Percentiles rank a stretch among this genome's conserved stretches.
Evolutionary conservation across 2,797 vertebrate genomes (phyloP).

Genomic region (Phaenicophaeus curvirostris): DNA sequence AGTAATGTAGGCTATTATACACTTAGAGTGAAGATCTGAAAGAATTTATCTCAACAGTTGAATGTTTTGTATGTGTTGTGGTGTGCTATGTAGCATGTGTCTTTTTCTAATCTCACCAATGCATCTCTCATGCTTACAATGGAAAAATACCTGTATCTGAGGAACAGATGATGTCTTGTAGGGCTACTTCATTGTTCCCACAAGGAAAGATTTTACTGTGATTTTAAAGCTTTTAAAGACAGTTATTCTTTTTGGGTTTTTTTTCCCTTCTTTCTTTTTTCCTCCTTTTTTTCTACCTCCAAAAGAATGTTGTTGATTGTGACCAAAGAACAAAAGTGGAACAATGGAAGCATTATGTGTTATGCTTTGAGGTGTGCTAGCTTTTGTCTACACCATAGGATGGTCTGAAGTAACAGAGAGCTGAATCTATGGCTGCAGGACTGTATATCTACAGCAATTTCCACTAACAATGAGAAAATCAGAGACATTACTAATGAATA

Average conservation of each 20-base stretch:
- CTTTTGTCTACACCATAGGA: not conserved
- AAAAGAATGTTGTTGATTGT: not conserved
- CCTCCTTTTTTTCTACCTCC: not conserved
- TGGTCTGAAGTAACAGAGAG: not conserved
- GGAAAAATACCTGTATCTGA: not conserved
- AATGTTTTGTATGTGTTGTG: not conserved
- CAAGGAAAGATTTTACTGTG: not conserved
- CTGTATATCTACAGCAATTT: not conserved
- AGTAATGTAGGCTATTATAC: not conserved
- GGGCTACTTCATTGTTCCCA: not conserved
- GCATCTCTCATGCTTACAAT: not conserved
- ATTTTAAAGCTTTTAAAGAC: not conserved
- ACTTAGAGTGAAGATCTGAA: not conserved
- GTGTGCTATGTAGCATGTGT: not conserved
- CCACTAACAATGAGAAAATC: not conserved
- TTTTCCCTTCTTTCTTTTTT: too few species aligned
- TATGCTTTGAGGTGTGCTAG: not conserved
- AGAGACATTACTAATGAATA: not conserved
- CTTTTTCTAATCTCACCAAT: not conserved
- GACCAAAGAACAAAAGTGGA: not conserved
- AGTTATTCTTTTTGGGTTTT: fast-evolving
- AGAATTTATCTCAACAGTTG: not conserved
- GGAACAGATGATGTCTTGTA: not conserved
- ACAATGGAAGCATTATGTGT: not conserved
- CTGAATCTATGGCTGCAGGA: not conserved